Base-by-base conservation (phyloP, 2,113 vertebrate genomes). In the Anseranas semipalmata region DNA sequence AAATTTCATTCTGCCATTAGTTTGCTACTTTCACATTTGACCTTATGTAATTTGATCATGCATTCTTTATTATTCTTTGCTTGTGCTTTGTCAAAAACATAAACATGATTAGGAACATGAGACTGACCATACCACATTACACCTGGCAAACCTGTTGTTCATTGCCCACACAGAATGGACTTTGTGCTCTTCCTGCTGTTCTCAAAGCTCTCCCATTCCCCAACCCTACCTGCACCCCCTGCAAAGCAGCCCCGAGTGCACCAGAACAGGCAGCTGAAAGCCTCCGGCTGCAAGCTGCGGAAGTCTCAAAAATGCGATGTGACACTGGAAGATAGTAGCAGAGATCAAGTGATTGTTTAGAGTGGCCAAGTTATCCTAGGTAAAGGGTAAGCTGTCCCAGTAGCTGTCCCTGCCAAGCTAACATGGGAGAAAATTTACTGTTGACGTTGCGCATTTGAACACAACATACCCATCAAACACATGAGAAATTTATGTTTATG, bases 201-300 rank as follows among this genome's bases (percentile, higher is more conserved):
- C 41, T 79, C 72, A 59, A 30, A 33, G 8, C 37, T 28, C 10
- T 60, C 20, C 60, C 39, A 10, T 32, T 58, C 35, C 37, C 30
- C 0, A 10, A 39, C 48, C 60, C 14, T 0, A 0, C 33, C n/a
- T 63, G 41, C 33, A 39, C 20, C 63, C n/a, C 25, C 35, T 50
- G 41, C 21, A 68, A 78, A 68, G 46, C 55, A 45, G 55, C 78
- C 10, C 78, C 10, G 43, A 25, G 35, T 58, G 24, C 7, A 12
- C 33, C 27, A 63, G 19, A 71, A 66, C 4, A 55, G n/a, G 18
- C 55, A 43, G n/a, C 48, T 58, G 48, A 70, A 84, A 75, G 67
- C 48, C 43, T 45, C 67, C 13, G 18, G 52, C 55, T 41, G 41
- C 0, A 2, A 78, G 25, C 33, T 63, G 30, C 33, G 59, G 12